phyloP scores from a whole-genome alignment of 1,140 invertebrate species.

The Caenorhabditis latens region DNA sequence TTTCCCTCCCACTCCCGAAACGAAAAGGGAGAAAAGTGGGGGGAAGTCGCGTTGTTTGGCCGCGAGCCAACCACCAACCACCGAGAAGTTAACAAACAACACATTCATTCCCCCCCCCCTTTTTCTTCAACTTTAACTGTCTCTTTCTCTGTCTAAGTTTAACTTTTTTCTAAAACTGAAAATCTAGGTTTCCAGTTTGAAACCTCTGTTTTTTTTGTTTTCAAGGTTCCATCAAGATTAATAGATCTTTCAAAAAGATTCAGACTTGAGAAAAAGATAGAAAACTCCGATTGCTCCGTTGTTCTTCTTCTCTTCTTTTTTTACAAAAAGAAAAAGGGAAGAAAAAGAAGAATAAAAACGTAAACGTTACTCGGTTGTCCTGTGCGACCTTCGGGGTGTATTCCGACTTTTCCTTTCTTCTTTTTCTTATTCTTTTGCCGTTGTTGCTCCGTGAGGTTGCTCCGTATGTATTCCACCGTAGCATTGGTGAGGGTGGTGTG shows the following conservation, averaged over 20 bases:
- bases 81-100: conserved; percentile 52
- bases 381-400: background rate
- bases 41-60: conserved; percentile 40
- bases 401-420: background rate
- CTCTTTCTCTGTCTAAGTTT: background rate
- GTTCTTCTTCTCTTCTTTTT: background rate
- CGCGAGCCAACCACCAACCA: conserved; percentile 51
- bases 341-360: background rate
- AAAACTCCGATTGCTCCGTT: background rate
- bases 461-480: background rate
- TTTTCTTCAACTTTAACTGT: background rate
- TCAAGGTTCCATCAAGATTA: background rate
- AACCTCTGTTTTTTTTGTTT: no score
- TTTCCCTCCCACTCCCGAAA: conserved; percentile 1
- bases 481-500: background rate
- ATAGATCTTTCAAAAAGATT: background rate
- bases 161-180: no score
- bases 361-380: conserved; percentile 13
- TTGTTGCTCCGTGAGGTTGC: background rate
- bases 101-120: conserved; percentile 12
- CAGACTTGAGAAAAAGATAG: background rate
- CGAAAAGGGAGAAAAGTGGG: background rate
- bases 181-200: no score
- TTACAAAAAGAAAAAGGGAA: background rate
- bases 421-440: background rate